Percentiles rank a stretch among this genome's conserved stretches.
Conservation (phyloP, 1,140 invertebrate genomes). For the Diorhabda sublineata region DNA sequence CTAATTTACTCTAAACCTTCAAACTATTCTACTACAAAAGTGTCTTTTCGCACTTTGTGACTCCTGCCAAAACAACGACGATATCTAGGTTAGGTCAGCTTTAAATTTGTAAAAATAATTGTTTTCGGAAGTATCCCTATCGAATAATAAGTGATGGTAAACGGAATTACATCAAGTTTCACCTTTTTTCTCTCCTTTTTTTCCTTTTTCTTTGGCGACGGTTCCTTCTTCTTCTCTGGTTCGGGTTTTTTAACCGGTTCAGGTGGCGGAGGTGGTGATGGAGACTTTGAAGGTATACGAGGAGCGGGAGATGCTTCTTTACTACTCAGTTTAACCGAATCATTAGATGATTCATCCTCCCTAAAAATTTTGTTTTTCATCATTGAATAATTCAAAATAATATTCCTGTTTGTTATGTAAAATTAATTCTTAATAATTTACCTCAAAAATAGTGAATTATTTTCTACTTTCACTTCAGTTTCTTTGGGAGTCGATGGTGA, state of each 20-base stretch:
- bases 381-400: too few relatives aligned
- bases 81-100: too few relatives aligned
- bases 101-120: too few relatives aligned
- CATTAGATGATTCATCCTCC: conserved; percentile 29
- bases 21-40: too few relatives aligned
- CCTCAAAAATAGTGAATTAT: conserved; percentile 3
- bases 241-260: conserved; percentile 25
- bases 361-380: neutral
- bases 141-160: too few relatives aligned
- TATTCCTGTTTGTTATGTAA: too few relatives aligned
- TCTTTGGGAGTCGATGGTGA: conserved; percentile 20
- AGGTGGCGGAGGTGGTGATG: neutral
- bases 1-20: too few relatives aligned
- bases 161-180: too few relatives aligned
- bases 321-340: conserved; percentile 27
- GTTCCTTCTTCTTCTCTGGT: conserved; percentile 25
- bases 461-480: conserved; percentile 26
- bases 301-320: conserved; percentile 16
- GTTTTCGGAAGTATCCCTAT: too few relatives aligned
- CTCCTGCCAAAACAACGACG: too few relatives aligned
- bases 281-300: conserved; percentile 9
- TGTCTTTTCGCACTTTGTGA: too few relatives aligned
- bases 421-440: neutral
- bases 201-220: conserved; percentile 31
- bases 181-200: conserved; percentile 28